These are phyloP conservation scores for Marisa cornuarietis DNA, from an alignment of 1,140 invertebrate genomes.

Conservation along the genomic window DNA sequence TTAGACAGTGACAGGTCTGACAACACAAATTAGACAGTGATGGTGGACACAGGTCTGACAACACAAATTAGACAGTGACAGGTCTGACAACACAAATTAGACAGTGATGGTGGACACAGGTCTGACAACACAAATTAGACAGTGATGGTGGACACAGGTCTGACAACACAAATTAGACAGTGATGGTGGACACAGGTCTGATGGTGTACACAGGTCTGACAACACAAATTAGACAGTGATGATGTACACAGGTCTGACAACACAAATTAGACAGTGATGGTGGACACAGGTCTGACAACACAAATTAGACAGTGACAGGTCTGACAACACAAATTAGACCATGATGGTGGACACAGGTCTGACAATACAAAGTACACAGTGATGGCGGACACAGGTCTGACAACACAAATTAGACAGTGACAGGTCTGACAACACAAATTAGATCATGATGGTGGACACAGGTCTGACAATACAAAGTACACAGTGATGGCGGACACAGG, in stretches of 20 bases:
- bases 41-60: slow-evolving; percentile 12
- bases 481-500: slow-evolving; percentile 12
- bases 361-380: neutral
- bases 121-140: slow-evolving; percentile 12
- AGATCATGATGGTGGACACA: slow-evolving; percentile 12
- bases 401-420: too few relatives aligned
- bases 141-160: slow-evolving; percentile 12
- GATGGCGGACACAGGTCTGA: slow-evolving; percentile 16
- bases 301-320: too few relatives aligned
- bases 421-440: slow-evolving; percentile 11
- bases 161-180: too few relatives aligned
- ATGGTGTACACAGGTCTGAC: slow-evolving; percentile 12
- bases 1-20: slow-evolving; percentile 17
- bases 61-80: too few relatives aligned
- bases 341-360: slow-evolving; percentile 14
- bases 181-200: too few relatives aligned
- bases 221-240: slow-evolving; percentile 6
- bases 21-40: slow-evolving; percentile 4
- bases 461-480: slow-evolving; percentile 7
- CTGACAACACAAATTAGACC: too few relatives aligned
- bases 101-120: slow-evolving; percentile 9
- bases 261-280: too few relatives aligned
- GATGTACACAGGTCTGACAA: slow-evolving; percentile 9
- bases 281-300: slow-evolving; percentile 12
- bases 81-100: slow-evolving; percentile 9